Conservation (phyloP, 2,113 vertebrate species). For the Hippolais icterina region DNA sequence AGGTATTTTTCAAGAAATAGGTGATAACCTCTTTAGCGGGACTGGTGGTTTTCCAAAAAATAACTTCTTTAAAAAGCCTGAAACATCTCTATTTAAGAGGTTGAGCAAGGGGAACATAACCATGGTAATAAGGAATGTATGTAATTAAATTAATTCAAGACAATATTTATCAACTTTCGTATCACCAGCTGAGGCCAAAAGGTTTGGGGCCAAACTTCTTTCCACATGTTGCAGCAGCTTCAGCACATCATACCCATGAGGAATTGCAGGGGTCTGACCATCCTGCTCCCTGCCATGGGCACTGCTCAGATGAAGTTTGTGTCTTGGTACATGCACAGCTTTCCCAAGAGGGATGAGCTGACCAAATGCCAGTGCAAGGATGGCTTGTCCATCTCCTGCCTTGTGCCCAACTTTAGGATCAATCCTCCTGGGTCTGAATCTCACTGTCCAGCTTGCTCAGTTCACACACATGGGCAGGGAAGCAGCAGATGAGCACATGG, state of each 20-base stretch:
- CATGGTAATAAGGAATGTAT: neutral
- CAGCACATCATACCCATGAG: rapidly evolving
- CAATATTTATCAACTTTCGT: neutral
- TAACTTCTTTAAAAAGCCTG: neutral
- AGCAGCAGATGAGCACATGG: neutral
- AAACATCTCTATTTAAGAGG: neutral
- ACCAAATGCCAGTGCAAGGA: rapidly evolving
- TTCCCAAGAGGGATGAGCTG: neutral
- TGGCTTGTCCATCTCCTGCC: neutral
- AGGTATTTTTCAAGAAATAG: neutral
- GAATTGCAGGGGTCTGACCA: neutral
- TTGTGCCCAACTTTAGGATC: neutral
- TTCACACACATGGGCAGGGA: rapidly evolving
- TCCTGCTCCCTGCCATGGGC: neutral
- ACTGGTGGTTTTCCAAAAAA: neutral
- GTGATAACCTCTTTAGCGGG: neutral
- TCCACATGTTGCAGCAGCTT: neutral
- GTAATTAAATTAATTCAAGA: neutral
- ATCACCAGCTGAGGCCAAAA: neutral
- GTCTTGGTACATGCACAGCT: neutral
- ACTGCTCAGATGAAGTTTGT: neutral
- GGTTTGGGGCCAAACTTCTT: neutral
- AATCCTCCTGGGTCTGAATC: neutral
- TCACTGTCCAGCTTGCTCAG: neutral
- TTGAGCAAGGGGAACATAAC: neutral